Base-by-base conservation (phyloP, 2,113 vertebrate species). In the Grammomys dolichurus region DNA sequence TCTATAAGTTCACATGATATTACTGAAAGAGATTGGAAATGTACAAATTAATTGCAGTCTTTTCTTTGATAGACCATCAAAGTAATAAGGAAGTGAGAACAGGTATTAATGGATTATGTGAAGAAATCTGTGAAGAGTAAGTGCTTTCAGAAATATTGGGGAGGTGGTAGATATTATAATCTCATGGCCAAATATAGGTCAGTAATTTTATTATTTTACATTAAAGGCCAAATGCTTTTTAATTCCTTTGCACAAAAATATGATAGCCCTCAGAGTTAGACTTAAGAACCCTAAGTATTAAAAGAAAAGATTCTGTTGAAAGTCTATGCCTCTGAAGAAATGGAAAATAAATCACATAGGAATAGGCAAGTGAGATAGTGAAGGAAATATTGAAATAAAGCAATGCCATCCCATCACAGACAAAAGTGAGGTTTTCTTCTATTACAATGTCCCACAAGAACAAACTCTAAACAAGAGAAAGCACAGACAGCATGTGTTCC, bases 141-240 rank as follows among this genome's bases (percentile, higher is more conserved):
- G 28, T 36, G 26, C 24, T 51, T 24, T 1, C 3, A 36, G 28
- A 90, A 65, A 77, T 40, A 33, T 31, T 33, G 67, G 60, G 40
- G 28, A 65, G 48, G 24, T 73, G 51, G 77, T 33, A 46, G 7
- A 22, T 28, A 84, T 36, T 85, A 51, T 19, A 88, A 90, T 33
- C 40, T 90, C 63, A 93, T 88, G 40, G 48, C 5, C 5, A 90
- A 80, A 31, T 75, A 73, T 70, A 56, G 13, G 26, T 73, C 48
- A 54, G 2, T 16, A 2, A 40, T 84, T 84, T 90, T 60, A 84
- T 90, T 60, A 84, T n/a, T 87, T 88, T 87, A 20, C 72, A 51
- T 73, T 92, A 88, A 11, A 63, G 86, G 96, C 56, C 1, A 94
- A 84, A 63, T 90, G 3, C 43, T 43, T 86, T 90, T 94, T 43